A percentile compares a stretch with the other conserved stretches of the same genome.
Evolutionary conservation across 2,113 vertebrate species (phyloP).

Genomic region (Coracopsis vasa): DNA sequence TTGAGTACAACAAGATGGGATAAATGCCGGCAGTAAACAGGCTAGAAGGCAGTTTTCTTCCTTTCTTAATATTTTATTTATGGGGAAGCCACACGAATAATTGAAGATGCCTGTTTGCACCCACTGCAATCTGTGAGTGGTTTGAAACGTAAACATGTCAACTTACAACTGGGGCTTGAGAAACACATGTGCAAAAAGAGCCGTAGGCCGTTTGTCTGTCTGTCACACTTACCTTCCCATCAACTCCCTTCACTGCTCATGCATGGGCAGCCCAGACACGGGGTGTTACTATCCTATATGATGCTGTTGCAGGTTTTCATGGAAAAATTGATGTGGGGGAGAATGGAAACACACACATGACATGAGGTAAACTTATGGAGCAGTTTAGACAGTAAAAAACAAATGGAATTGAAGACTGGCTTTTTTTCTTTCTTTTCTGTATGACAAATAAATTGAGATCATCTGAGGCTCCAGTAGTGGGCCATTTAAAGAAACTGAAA

Average conservation of each 20-base stretch:
- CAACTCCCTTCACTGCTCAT: background rate
- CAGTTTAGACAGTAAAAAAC: background rate
- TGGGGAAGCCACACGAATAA: constrained; percentile 16
- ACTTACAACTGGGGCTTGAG: background rate
- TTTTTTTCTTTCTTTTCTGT: background rate
- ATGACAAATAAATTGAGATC: constrained; percentile 38
- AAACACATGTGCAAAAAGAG: background rate
- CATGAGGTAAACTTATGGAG: constrained; percentile 12
- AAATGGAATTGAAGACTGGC: background rate
- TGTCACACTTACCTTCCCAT: constrained; percentile 12
- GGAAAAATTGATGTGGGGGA: background rate
- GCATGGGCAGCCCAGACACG: background rate
- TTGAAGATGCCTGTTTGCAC: constrained; percentile 47
- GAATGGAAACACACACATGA: background rate
- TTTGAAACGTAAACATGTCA: constrained; percentile 51
- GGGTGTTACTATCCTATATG: background rate
- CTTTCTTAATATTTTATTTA: constrained; percentile 31
- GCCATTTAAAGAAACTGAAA: background rate
- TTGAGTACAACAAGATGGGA: background rate
- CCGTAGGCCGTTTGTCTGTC: background rate
- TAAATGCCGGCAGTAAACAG: constrained; percentile 2
- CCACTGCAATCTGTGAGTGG: constrained; percentile 37
- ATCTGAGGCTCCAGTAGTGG: background rate
- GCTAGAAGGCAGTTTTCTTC: constrained; percentile 1
- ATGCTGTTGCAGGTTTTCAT: background rate